Base-by-base conservation (phyloP, 1,140 invertebrate species). In the Stegodyphus mimosarum region DNA sequence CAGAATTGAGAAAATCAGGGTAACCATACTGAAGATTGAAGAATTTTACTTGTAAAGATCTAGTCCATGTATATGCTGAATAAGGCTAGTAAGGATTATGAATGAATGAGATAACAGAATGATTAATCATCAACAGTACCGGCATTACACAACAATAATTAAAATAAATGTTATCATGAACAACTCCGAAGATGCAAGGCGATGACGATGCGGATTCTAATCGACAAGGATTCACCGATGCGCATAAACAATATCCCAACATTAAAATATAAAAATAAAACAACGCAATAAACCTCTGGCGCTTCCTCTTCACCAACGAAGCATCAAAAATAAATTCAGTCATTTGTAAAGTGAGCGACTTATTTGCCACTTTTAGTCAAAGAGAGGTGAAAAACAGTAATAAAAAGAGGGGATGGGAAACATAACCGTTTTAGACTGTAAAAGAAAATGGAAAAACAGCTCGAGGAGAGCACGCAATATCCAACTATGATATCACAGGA, bases 331-430 rank as follows among this genome's bases (percentile, higher is more conserved):
- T 60, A 71, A 71, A 60, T 80, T 55, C 33, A 52, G 50, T 49
- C 66, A 53, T 80, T 71, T 72, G 74, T 71, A 72, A 80, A 63
- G 50, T 13, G n/a, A 74, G 74, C 60, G 67, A 64, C 71, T 67
- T 74, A 83, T 83, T 83, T 74, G n/a, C 33, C 70, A 67, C 60
- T 83, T 74, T 53, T 17, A 53, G 60, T n/a, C 15, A 10, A 48
- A 73, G 66, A 77, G 64, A 7, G 50, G 74, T 83, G n/a, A 83
- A 64, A 73, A 17, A 83, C 6, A 73, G 64, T 33, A 1, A 33
- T 33, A 33, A 33, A 33, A 33, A 33, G 33, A 33, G 33, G 33
- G 33, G 33, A 3, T 1, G 33, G 33, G 33, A 3, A 33, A 33
- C n/a, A 33, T 33, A n/a, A 33, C 33, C 1, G 33, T 33, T 33